A percentile compares a stretch with the other conserved stretches of the same genome.
phyloP scores from a whole-genome alignment of 2,888 invertebrate genomes.

The Anodontia alba region DNA sequence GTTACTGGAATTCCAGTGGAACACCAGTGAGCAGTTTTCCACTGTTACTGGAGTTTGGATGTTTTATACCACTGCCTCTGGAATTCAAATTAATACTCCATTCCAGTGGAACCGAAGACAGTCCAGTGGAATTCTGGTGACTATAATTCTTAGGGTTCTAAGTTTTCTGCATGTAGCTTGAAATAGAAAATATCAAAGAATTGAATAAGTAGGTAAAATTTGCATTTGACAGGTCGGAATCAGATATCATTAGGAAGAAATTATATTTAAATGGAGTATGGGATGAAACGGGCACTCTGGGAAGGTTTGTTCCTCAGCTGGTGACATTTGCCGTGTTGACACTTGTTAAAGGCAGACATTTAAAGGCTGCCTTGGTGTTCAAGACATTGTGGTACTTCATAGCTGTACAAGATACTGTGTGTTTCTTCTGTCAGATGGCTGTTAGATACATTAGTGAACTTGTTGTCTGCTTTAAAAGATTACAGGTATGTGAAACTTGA shows the following conservation, averaged over 20 bases:
- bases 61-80: no score
- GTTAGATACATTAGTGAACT: slow-evolving; percentile 8
- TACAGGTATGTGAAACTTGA: background rate
- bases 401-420: background rate
- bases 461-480: background rate
- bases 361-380: background rate
- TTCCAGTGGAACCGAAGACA: no score
- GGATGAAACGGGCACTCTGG: background rate
- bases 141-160: no score
- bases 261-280: background rate
- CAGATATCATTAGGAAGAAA: background rate
- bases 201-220: no score
- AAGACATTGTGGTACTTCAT: background rate
- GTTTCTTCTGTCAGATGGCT: slow-evolving; percentile 16
- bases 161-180: no score
- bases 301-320: background rate
- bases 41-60: no score
- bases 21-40: no score
- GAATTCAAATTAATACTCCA: no score
- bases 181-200: no score
- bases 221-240: background rate
- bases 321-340: background rate
- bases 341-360: background rate
- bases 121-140: no score
- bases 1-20: no score